Evolutionary conservation across 64 coral and sea anemone genomes (phyloP).

Genomic region (Acropora tenuis): DNA sequence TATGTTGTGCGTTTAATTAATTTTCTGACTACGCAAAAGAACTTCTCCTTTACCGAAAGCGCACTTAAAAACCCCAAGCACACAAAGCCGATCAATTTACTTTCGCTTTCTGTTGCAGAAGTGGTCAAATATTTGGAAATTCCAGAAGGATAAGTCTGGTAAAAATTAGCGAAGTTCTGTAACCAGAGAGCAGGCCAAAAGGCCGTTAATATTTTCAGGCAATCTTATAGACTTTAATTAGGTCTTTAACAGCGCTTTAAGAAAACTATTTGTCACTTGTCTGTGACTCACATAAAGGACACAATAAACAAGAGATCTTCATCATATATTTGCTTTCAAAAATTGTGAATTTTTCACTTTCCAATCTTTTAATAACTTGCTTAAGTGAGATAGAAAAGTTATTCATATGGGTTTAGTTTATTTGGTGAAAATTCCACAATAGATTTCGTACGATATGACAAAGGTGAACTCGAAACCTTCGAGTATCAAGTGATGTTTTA

Average conservation of each 20-base stretch:
- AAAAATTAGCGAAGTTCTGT: not conserved
- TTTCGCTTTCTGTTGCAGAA: not conserved
- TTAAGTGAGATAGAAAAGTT: not conserved
- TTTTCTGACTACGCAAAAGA: constrained; percentile 39
- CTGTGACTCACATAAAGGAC: constrained; percentile 38
- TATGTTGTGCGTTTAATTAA: constrained; percentile 9
- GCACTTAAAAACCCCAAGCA: not conserved
- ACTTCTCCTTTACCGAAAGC: not conserved
- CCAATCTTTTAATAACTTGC: constrained; percentile 38
- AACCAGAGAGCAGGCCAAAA: constrained; percentile 17
- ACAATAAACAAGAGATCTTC: constrained; percentile 6
- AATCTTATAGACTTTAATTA: constrained; percentile 35
- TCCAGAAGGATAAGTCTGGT: not conserved
- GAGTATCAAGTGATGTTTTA: constrained; percentile 35
- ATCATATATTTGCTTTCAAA: constrained; percentile 29
- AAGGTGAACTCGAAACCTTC: constrained; percentile 34
- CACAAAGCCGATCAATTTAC: not conserved
- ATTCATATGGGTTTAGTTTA: not conserved
- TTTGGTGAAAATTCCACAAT: constrained; percentile 19
- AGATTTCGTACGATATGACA: constrained; percentile 22
- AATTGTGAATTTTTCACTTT: constrained; percentile 34
- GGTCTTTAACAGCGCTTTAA: constrained; percentile 19
- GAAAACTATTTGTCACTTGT: constrained; percentile 50
- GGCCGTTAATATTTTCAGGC: constrained; percentile 30
- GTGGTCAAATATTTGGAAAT: not conserved